Evolutionary conservation across 2,888 invertebrate genomes (phyloP).

Genomic region (Dascillus cervinus): DNA sequence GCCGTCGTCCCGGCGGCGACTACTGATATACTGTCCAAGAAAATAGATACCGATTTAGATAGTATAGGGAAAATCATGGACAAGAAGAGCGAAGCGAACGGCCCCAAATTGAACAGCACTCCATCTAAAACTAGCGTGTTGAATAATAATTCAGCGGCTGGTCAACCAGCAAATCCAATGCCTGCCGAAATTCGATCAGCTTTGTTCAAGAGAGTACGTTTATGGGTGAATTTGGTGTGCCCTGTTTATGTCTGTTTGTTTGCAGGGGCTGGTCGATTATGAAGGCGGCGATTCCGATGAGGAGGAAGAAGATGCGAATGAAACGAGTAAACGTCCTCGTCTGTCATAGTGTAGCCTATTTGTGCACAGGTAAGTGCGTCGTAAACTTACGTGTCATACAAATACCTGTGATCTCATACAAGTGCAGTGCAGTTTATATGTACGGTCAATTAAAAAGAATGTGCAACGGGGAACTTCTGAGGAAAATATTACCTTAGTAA

Average conservation of each 20-base stretch:
- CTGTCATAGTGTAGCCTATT: constrained; percentile 55
- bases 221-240: no score
- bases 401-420: constrained; percentile 38
- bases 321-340: constrained; percentile 60
- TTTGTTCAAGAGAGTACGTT: constrained; percentile 45
- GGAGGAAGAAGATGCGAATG: constrained; percentile 68
- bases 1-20: constrained; percentile 47
- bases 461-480: no score
- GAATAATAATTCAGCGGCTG: constrained; percentile 42
- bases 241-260: constrained; percentile 15
- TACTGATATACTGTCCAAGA: constrained; percentile 48
- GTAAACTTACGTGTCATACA: constrained; percentile 33
- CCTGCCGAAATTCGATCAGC: constrained; percentile 41
- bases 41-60: constrained; percentile 53
- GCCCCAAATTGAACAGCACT: constrained; percentile 37
- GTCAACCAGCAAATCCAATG: constrained; percentile 28
- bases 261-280: constrained; percentile 89
- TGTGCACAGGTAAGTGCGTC: constrained; percentile 22
- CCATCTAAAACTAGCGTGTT: constrained; percentile 36
- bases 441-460: constrained; percentile 36
- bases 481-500: no score
- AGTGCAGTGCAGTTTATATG: constrained; percentile 29
- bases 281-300: constrained; percentile 97
- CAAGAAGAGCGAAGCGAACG: constrained; percentile 37
- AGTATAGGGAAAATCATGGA: constrained; percentile 46